Conservation (phyloP, 2,797 vertebrate genomes). For the Eulemur rubriventer region DNA sequence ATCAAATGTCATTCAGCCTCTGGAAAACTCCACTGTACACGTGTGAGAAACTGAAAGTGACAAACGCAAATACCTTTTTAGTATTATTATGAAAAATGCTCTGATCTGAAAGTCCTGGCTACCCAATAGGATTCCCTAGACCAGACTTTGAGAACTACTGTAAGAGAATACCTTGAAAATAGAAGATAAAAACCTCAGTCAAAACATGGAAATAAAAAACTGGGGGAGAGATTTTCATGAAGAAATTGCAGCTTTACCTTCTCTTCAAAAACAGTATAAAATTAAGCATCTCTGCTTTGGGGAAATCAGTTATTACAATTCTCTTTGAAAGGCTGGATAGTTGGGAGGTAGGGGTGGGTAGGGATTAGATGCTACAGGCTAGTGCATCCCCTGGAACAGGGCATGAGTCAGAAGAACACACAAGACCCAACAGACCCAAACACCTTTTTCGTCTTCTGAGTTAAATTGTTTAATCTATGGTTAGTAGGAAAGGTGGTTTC, state of each 20-base stretch:
- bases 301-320: not conserved
- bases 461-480: not conserved
- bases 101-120: not conserved
- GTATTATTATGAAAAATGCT: not conserved
- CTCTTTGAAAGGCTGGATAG: not conserved
- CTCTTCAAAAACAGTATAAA: not conserved
- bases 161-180: not conserved
- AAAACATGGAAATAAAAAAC: not conserved
- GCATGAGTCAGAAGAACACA: not conserved
- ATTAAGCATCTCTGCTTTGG: not conserved
- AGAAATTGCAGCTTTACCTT: not conserved
- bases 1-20: not conserved
- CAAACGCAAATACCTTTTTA: not conserved
- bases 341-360: too few species aligned
- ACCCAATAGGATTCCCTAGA: too few species aligned
- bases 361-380: not conserved
- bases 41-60: not conserved
- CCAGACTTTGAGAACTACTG: not conserved
- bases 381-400: not conserved
- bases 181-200: not conserved
- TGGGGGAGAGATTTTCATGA: not conserved
- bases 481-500: not conserved
- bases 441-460: not conserved
- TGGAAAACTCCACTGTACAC: not conserved
- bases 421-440: not conserved